Conservation (phyloP, 2,888 invertebrate genomes). For the Chironomus tentans region DNA sequence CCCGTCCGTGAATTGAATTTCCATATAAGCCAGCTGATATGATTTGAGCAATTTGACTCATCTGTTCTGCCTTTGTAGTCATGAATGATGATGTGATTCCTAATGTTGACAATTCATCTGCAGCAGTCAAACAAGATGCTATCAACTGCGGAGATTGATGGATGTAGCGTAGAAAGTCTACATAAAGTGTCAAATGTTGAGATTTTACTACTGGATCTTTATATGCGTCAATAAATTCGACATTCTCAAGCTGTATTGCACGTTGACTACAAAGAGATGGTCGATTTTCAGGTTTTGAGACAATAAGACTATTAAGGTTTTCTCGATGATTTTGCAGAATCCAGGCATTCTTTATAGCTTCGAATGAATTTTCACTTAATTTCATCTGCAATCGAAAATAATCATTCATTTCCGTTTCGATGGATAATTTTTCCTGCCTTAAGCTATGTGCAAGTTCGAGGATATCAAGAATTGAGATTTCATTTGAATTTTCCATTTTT, state of each 20-base stretch:
- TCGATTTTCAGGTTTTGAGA: conserved; percentile 64
- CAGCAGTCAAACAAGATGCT: conserved; percentile 57
- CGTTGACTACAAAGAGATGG: conserved; percentile 68
- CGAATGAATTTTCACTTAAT: conserved; percentile 49
- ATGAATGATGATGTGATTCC: not conserved
- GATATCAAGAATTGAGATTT: conserved; percentile 35
- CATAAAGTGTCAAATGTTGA: conserved; percentile 56
- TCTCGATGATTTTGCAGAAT: conserved; percentile 78
- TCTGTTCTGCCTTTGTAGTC: conserved; percentile 33
- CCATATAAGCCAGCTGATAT: conserved; percentile 59
- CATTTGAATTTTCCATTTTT: conserved; percentile 19
- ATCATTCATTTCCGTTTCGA: conserved; percentile 74
- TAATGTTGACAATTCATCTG: conserved; percentile 49
- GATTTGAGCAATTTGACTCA: conserved; percentile 37
- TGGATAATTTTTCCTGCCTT: conserved; percentile 69
- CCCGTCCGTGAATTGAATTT: conserved; percentile 64
- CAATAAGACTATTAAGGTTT: conserved; percentile 65
- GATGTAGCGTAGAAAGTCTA: conserved; percentile 58
- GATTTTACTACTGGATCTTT: conserved; percentile 74
- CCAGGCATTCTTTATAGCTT: conserved; percentile 67
- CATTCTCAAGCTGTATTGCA: conserved; percentile 53
- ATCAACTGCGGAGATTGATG: conserved; percentile 60
- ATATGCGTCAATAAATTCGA: conserved; percentile 68
- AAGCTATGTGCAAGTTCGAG: conserved; percentile 43
- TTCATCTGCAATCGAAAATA: conserved; percentile 68